Evolutionary conservation across 2,797 vertebrate genomes (phyloP), one percentile per base, ranked within the genome.

Genomic region (Silurus lanzhouensis): DNA sequence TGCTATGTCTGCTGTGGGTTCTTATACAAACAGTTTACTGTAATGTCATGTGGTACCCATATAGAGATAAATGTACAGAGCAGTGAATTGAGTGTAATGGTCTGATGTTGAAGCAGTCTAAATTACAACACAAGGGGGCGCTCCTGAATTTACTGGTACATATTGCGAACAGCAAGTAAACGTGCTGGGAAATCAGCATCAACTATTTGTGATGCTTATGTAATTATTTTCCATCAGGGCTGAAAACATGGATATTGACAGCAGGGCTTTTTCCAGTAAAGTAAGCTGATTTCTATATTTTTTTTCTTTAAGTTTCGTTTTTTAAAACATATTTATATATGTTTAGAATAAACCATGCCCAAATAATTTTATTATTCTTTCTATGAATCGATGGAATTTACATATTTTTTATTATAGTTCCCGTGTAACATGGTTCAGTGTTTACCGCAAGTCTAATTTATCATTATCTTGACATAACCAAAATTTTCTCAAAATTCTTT

Each of bases 211-310:
- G 44, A 77, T 44, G n/a, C 52, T 58, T 79, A 0, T 83, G 31
- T 83, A 57, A 58, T 80, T 79, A 20, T 86, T 84, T 60, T 91
- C 83, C 88, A 76, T 81, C 88, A 95, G 94, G 57, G 0, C 10
- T 81, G 91, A 94, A 71, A 90, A 84, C 88, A 90, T 93, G 90
- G 92, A 93, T 2, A 52, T 90, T 57, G 92, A 94, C 85, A 88
- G 89, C 82, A 91, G 88, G 64, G 90, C 67, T 76, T 88, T 92
- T 86, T 91, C 93, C 88, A 91, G 85, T 76, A 95, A 93, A 86
- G 95, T 95, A 90, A 90, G 92, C 89, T 67, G 46, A 25, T 44
- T n/a, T 12, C 77, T 13, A 14, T 8, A n/a, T 8, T 38, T 38
- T 38, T 22, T 22, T 10, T 46, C 19, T 31, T 67, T 67, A 15